These are phyloP conservation scores for Thunnus thynnus DNA, from an alignment of 2,113 vertebrate species.

Conservation along the genomic window DNA sequence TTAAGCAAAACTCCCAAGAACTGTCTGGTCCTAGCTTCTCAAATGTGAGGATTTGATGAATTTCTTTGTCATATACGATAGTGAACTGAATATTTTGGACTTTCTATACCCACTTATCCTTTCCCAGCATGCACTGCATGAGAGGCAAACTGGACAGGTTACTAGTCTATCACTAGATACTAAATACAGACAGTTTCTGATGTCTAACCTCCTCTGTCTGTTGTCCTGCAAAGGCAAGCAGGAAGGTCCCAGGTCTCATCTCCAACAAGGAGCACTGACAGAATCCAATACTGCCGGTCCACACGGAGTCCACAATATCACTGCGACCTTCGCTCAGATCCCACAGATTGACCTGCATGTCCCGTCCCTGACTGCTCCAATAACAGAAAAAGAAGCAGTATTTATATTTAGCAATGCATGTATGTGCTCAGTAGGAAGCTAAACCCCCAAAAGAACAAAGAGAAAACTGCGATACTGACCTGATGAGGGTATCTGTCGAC, in stretches of 20 bases:
- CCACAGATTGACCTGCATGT: conserved; percentile 91
- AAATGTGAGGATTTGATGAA: no score
- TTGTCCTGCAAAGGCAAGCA: conserved; percentile 88
- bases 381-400: conserved; percentile 3
- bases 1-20: no score
- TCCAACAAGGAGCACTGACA: conserved; percentile 89
- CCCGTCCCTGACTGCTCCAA: conserved; percentile 91
- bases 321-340: conserved; percentile 90
- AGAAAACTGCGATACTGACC: conserved; percentile 79
- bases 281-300: conserved; percentile 90
- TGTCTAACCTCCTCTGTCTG: conserved; percentile 89
- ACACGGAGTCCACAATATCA: conserved; percentile 82
- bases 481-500: conserved; percentile 85
- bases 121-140: conserved; percentile 16
- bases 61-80: no score
- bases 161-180: no score
- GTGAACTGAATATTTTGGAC: no score
- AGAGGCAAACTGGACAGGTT: background rate
- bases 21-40: no score
- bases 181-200: background rate
- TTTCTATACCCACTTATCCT: no score
- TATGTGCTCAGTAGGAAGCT: background rate
- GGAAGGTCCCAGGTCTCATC: conserved; percentile 70
- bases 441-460: background rate
- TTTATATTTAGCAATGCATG: background rate